Evolutionary conservation across 2,113 vertebrate species (phyloP).

Genomic region (Trichomycterus rosablanca): DNA sequence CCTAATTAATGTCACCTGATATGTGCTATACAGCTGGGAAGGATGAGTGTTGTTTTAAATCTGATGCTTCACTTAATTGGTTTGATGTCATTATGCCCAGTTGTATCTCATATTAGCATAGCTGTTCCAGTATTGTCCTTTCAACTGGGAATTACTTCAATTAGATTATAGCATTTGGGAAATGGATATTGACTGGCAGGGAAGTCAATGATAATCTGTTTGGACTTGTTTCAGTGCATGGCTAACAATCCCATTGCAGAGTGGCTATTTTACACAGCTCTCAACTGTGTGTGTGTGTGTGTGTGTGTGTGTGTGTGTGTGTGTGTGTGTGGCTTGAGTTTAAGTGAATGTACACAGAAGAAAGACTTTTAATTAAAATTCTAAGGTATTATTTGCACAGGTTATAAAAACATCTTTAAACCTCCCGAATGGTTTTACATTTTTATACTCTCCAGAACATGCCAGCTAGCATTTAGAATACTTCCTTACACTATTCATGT

Average conservation of each 20-base stretch:
- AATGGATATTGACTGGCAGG: constrained; percentile 48
- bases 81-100: constrained; percentile 56
- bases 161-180: constrained; percentile 48
- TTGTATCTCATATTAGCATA: constrained; percentile 56
- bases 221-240: constrained; percentile 42
- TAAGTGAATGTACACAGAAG: neutral
- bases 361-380: neutral
- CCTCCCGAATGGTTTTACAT: too few relatives aligned
- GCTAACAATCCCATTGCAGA: constrained; percentile 27
- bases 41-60: constrained; percentile 11
- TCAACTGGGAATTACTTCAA: constrained; percentile 36
- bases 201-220: constrained; percentile 61
- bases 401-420: too few relatives aligned
- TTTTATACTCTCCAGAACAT: too few relatives aligned
- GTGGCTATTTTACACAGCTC: constrained; percentile 19
- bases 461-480: too few relatives aligned
- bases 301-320: neutral
- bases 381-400: too few relatives aligned
- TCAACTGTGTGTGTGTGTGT: constrained; percentile 2
- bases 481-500: too few relatives aligned
- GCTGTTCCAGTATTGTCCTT: constrained; percentile 30
- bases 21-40: neutral
- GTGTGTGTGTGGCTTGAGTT: neutral
- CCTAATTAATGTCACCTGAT: constrained; percentile 5
- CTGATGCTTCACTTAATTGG: constrained; percentile 37